A percentile compares a stretch with the other conserved stretches of the same genome.
These are phyloP conservation scores for Athene cunicularia DNA, from an alignment of 2,113 vertebrate species.

Conservation along the genomic window DNA sequence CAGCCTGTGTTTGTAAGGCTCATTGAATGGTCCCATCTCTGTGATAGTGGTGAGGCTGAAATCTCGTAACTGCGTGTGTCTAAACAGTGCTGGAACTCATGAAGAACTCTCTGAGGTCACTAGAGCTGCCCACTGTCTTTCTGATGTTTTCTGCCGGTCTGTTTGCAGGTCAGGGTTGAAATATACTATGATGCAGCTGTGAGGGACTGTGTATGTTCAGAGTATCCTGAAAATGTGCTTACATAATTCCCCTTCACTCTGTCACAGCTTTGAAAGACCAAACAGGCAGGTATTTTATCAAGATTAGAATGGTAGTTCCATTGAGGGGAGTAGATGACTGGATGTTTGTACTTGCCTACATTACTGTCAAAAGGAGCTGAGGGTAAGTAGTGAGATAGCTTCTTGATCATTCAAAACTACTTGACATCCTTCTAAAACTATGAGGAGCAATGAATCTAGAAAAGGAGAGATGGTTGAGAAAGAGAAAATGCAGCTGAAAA, in stretches of 20 bases:
- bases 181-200: neutral
- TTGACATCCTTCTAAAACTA: neutral
- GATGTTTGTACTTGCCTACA: neutral
- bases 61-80: neutral
- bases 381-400: neutral
- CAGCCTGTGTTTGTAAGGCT: neutral
- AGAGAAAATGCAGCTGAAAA: neutral
- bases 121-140: neutral
- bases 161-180: neutral
- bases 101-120: neutral
- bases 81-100: neutral
- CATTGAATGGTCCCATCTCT: neutral
- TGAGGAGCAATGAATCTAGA: neutral
- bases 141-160: neutral
- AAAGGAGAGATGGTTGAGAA: neutral
- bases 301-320: neutral
- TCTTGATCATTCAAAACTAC: too few species aligned
- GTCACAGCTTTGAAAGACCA: neutral
- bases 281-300: neutral
- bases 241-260: neutral
- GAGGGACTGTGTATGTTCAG: neutral
- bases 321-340: neutral
- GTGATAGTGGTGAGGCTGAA: neutral
- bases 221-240: neutral
- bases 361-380: neutral